phyloP scores from a whole-genome alignment of 2,888 invertebrate species.

The Chaitophorus viminalis region DNA sequence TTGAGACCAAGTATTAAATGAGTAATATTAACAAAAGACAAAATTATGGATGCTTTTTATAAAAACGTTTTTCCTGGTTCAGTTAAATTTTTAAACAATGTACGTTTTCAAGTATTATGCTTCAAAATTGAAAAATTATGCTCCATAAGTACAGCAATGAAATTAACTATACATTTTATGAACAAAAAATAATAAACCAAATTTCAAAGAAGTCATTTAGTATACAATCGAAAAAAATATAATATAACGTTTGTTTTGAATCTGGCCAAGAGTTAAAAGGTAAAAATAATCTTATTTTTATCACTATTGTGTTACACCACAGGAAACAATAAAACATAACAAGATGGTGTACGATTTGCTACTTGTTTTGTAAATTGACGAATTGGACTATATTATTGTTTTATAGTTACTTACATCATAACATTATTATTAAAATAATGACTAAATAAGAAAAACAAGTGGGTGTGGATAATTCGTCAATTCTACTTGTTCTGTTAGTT shows the following conservation, averaged over 20 bases:
- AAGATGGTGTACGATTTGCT: not conserved
- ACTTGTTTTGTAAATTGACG: not conserved
- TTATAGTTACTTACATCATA: not conserved
- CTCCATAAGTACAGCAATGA: not conserved
- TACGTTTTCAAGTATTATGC: not conserved
- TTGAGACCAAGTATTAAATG: not conserved
- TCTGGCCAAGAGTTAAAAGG: not conserved
- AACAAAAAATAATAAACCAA: not conserved
- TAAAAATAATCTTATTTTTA: not conserved
- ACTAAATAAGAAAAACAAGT: not conserved
- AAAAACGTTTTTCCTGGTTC: too few relatives aligned
- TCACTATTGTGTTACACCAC: not conserved
- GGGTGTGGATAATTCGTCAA: not conserved
- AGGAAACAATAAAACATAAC: not conserved
- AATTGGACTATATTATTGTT: not conserved
- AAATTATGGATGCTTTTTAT: too few relatives aligned
- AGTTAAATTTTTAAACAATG: too few relatives aligned
- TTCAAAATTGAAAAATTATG: not conserved
- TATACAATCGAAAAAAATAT: not conserved
- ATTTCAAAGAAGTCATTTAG: not conserved
- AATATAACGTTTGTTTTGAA: not conserved
- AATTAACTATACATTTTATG: not conserved
- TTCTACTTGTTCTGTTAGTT: too few relatives aligned
- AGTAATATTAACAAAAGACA: too few relatives aligned
- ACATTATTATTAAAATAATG: not conserved